Base-by-base conservation (phyloP, 1,140 invertebrate species). In the Drosophila varians region DNA sequence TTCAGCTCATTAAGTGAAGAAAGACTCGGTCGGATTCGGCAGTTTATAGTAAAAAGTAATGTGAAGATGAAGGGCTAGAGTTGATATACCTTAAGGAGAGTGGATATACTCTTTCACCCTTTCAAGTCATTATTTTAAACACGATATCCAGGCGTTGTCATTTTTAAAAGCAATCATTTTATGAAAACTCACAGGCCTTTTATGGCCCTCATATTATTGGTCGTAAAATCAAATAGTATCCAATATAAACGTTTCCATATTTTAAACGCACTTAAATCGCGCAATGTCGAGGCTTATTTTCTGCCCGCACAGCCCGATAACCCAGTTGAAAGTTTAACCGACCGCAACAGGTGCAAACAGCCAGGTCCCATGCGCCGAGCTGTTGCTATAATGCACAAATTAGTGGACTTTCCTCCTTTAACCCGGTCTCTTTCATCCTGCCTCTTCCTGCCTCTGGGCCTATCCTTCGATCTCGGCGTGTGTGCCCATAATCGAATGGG, bases 271-370 rank as follows among this genome's bases (percentile, higher is more conserved):
- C 9, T 31, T 11, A 31, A 31, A 9, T 9, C 28, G 8, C 8
- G 28, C 28, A 3, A 9, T 3, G 11, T 31, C 0, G 28, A 3
- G 3, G 9, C 9, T 31, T 2, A n/a, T 11, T 3, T 11, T 11
- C 7, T 3, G 28, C 28, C 11, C 9, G n/a, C 26, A 9, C 26
- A 28, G 42, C 11, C 18, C 21, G 26, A 43, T 74, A 84, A 65
- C 72, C 56, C 71, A 56, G 64, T 71, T 78, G 62, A 78, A 83
- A 84, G 70, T 84, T 68, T 16, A 84, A 62, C 56, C 55, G 74
- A 84, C 70, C 74, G 79, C 79, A 83, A 83, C 79, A 83, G 79
- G 79, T 84, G 72, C 68, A 58, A 16, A 36, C 34, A 16, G 36
- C 12, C 12, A 14, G 4, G 12, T 12, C n/a, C 11, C 34, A 47